These are phyloP conservation scores for Pelochelys cantorii DNA, from an alignment of 2,797 vertebrate species.

Conservation along the genomic window DNA sequence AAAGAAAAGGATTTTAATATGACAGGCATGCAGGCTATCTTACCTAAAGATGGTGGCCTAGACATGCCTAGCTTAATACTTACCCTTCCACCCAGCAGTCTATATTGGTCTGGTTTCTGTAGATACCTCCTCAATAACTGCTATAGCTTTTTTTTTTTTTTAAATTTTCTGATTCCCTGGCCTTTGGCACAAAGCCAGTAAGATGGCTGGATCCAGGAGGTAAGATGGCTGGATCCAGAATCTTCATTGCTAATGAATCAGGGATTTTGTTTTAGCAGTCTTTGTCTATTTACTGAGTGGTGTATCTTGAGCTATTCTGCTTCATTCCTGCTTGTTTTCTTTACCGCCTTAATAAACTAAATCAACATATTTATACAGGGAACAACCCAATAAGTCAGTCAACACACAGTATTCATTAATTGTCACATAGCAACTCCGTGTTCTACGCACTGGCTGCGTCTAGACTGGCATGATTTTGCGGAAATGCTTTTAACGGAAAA, in stretches of 20 bases:
- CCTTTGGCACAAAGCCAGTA: not conserved
- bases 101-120: not conserved
- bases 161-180: not conserved
- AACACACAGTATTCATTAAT: not conserved
- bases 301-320: not conserved
- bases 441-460: not conserved
- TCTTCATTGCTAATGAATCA: not conserved
- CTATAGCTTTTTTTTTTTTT: not conserved
- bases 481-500: too few species aligned
- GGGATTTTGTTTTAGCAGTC: not conserved
- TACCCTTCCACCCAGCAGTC: not conserved
- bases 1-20: not conserved
- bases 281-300: not conserved
- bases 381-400: slow-evolving; percentile 45
- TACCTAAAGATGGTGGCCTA: not conserved
- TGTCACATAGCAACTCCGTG: not conserved
- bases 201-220: not conserved
- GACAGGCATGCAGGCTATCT: not conserved
- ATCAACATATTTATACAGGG: slow-evolving; percentile 9
- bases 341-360: not conserved
- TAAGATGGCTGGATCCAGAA: slow-evolving; percentile 14
- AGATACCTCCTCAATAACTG: not conserved
- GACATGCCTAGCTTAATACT: not conserved
- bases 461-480: too few species aligned
- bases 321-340: not conserved